A percentile compares a stretch with the other conserved stretches of the same genome.
These are phyloP conservation scores for Buceros bicornis DNA, from an alignment of 2,797 vertebrate genomes.

Conservation along the genomic window DNA sequence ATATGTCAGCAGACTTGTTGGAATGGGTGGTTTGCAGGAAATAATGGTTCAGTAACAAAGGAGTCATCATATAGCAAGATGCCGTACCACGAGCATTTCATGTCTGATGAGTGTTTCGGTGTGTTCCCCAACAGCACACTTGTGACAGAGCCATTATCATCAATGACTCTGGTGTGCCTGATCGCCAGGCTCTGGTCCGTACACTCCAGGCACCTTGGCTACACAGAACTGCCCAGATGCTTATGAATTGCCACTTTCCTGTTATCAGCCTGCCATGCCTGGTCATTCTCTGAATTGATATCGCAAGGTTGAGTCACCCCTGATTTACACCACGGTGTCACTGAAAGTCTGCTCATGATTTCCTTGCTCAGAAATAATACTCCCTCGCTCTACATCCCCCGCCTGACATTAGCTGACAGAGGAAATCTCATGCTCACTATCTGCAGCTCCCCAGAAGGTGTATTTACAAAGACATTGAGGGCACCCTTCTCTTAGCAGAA, in stretches of 20 bases:
- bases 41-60: neutral
- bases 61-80: neutral
- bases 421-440: neutral
- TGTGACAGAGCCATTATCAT: neutral
- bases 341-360: neutral
- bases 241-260: neutral
- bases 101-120: neutral
- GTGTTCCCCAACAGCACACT: neutral
- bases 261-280: neutral
- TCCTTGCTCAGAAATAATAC: neutral
- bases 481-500: neutral
- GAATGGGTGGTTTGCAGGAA: neutral
- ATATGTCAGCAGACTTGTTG: neutral
- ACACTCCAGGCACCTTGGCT: neutral
- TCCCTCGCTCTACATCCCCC: neutral
- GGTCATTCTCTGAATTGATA: neutral
- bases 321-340: neutral
- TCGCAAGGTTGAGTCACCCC: neutral
- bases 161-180: neutral
- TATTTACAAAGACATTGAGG: neutral
- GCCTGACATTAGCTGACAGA: neutral
- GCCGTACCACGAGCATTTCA: neutral
- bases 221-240: neutral
- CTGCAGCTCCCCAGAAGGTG: neutral
- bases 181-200: neutral